Base-by-base conservation (phyloP, 2,113 vertebrate species). In the Vimba vimba region DNA sequence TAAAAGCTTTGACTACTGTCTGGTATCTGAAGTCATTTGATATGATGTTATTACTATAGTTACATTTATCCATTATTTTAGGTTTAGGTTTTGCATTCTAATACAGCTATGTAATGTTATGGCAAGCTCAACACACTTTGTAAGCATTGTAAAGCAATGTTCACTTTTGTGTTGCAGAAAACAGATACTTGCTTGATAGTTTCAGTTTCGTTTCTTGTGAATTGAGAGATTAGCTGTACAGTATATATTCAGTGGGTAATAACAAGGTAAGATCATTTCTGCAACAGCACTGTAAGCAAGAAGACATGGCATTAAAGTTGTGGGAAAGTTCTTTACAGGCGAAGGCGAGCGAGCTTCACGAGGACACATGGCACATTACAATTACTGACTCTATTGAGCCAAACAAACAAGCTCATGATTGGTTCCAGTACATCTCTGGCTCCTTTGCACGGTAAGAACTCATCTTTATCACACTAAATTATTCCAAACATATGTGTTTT, bases 391-490 rank as follows among this genome's bases (percentile, higher is more conserved):
- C 2, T 1, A 88, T 94, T 78, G 19, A 27, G 0, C 60, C 89
- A 6, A 0, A 90, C 0, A 0, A 0, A 0, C 52, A 19, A 2
- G 6, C 39, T 0, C 0, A 0, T 0, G 87, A 87, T 5, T 94
- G 91, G 93, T 0, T 86, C 73, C 19, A 91, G 47, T 94, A 92
- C 89, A 90, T 93, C 39, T 87, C 83, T 76, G 92, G 66, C 23
- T 91, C 91, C 27, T 68, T 83, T 85, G 94, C 91, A 68, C 36
- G 89, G 93, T 95, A 59, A 90, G 88, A 6, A 6, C 55, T n/a
- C 55, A 43, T 23, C 25, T 78, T 57, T 12, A 36, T 19, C 25
- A 36, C 50, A 82, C 3, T 21, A 7, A 7, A 55, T 21, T 55
- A 55, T 19, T 21, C 1, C 0, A 55, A 55, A 6, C 2, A 21